Conservation (phyloP, 37 sponge, comb jelly and placozoan species). For the Geodia barretti region DNA sequence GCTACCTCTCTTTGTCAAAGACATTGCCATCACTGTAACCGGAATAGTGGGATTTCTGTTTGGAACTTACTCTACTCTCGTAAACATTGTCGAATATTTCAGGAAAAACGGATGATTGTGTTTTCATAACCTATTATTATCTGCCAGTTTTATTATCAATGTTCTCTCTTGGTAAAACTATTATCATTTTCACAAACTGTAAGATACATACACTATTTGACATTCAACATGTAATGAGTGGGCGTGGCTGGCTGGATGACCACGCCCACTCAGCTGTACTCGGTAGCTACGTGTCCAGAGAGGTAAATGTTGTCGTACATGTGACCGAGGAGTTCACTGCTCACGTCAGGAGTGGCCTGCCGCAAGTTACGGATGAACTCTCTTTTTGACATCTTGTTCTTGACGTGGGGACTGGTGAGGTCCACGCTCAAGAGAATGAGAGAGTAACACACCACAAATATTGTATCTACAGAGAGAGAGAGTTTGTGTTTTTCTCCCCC, state of each 20-base stretch:
- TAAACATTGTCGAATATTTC: background rate
- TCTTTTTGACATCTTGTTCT: constrained; percentile 95
- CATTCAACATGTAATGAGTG: too few species aligned
- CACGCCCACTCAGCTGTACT: too few species aligned
- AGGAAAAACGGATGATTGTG: too few species aligned
- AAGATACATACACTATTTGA: too few species aligned
- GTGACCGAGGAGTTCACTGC: constrained; percentile 69
- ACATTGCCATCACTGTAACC: constrained; percentile 29
- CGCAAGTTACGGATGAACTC: constrained; percentile 87
- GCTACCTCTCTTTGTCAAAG: constrained; percentile 30
- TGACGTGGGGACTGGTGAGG: constrained; percentile 81
- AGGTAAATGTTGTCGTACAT: constrained; percentile 86
- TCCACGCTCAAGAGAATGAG: constrained; percentile 85
- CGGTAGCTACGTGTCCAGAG: constrained; percentile 75
- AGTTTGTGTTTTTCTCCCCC: too few species aligned
- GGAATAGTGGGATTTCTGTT: constrained; percentile 55
- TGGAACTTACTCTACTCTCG: constrained; percentile 30
- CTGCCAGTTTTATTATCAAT: too few species aligned
- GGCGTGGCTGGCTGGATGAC: too few species aligned
- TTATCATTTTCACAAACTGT: too few species aligned
- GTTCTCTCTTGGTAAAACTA: too few species aligned
- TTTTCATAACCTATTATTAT: too few species aligned
- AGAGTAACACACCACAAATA: constrained; percentile 80
- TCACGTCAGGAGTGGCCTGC: constrained; percentile 38
- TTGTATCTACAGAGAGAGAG: constrained; percentile 49